Percentiles rank a stretch among this genome's conserved stretches.
phyloP scores from a whole-genome alignment of 1,140 invertebrate species.

The Alviniconcha marisindica region DNA sequence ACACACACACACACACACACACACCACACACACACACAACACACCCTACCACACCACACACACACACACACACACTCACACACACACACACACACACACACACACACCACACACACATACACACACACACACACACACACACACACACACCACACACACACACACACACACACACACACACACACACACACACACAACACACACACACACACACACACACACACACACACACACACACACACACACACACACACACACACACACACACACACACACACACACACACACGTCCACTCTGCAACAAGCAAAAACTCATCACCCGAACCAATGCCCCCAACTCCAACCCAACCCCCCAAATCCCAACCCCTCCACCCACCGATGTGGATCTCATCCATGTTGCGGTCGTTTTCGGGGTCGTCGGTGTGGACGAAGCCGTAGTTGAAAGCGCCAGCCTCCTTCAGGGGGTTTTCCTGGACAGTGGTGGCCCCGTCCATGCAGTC shows the following conservation, averaged over 20 bases:
- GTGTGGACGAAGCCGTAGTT: slow-evolving; percentile 43
- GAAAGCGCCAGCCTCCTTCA: slow-evolving; percentile 32
- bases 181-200: background rate
- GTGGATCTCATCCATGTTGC: slow-evolving; percentile 54
- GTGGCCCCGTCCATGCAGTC: slow-evolving; percentile 45
- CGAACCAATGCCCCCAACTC: too few species aligned
- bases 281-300: background rate
- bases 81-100: background rate
- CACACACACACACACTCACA: background rate
- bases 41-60: too few species aligned
- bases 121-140: background rate
- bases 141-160: background rate
- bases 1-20: too few species aligned
- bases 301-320: too few species aligned
- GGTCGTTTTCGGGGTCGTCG: slow-evolving; percentile 34
- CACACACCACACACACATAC: background rate
- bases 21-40: too few species aligned
- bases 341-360: too few species aligned
- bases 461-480: slow-evolving; percentile 51
- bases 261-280: background rate
- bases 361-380: slow-evolving; percentile 37
- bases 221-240: slow-evolving; percentile 1
- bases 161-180: too few species aligned
- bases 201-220: background rate
- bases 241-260: background rate